Evolutionary conservation across 2,888 invertebrate genomes (phyloP).

Genomic region (Gandaritis pyraliata): DNA sequence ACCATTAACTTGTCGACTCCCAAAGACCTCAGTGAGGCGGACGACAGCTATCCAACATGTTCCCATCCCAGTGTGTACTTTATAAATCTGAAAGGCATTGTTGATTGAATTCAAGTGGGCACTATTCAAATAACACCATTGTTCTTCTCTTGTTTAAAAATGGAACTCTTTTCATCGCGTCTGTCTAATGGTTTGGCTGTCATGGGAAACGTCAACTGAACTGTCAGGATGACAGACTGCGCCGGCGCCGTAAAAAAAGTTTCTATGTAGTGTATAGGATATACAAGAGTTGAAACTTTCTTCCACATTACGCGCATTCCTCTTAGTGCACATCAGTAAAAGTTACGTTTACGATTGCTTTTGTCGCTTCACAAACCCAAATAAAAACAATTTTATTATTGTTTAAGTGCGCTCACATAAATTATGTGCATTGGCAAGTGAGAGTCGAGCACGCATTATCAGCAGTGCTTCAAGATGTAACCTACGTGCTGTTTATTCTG

Average conservation of each 20-base stretch:
- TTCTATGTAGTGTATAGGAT: background rate
- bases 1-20: slow-evolving; percentile 36
- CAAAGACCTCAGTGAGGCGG: slow-evolving; percentile 9
- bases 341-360: slow-evolving; percentile 5
- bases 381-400: slow-evolving; percentile 13
- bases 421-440: slow-evolving; percentile 30
- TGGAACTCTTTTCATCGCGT: slow-evolving; percentile 63
- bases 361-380: slow-evolving; percentile 20
- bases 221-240: slow-evolving; percentile 56
- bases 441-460: slow-evolving; percentile 34
- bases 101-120: slow-evolving; percentile 69
- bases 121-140: slow-evolving; percentile 72
- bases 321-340: slow-evolving; percentile 10
- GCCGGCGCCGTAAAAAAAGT: slow-evolving; percentile 13
- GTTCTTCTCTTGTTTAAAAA: slow-evolving; percentile 68
- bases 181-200: slow-evolving; percentile 43
- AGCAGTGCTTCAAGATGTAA: slow-evolving; percentile 14
- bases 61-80: slow-evolving; percentile 41
- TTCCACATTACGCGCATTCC: background rate
- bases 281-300: background rate
- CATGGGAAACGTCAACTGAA: slow-evolving; percentile 57
- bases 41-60: slow-evolving; percentile 28
- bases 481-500: slow-evolving; percentile 9
- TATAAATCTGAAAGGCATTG: slow-evolving; percentile 61
- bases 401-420: slow-evolving; percentile 31